Evolutionary conservation across 1,140 invertebrate genomes (phyloP), one percentile per base, ranked within the genome.

Genomic region (Brachionus manjavacas): DNA sequence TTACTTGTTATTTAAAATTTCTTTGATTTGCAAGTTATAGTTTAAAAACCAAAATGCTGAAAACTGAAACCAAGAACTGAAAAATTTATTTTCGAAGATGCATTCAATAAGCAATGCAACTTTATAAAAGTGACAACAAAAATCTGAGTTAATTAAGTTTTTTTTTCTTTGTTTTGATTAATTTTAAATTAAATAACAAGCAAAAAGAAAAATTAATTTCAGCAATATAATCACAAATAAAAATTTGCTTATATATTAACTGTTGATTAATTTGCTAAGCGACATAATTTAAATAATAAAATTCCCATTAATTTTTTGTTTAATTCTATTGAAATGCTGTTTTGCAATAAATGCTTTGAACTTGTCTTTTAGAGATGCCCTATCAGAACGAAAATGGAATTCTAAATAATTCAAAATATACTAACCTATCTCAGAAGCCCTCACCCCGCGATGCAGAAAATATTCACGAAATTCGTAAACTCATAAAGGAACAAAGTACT

Each of bases 381-480:
- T 72, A 11, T 6, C 31, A 72, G 9, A 39, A 41, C 2, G 68
- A 72, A 20, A n/a, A 39, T 72, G 68, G 41, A 16, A 8, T 20
- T 72, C 11, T 20, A 9, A 72, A 39, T 14, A 72, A 41, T 72
- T 20, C 28, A 11, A 39, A 20, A 39, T 16, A n/a, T n/a, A n/a
- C 20, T 20, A 60, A 60, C 4, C 35, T 31, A 70, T 39, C 12
- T 14, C 25, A 14, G 31, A 16, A 70, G 12, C 12, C 41, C 1
- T 81, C 49, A 6, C 20, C 79, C 23, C 52, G 52, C 4, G 79
- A 81, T 12, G 8, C 28, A 9, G 79, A 81, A 68, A 81, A 68
- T 25, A 81, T 81, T 11, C 35, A 81, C 7, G 79, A 81, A 64
- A 81, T 81, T 43, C 49, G 79, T 12, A 81, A 16, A 43, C 79